Percentiles rank a stretch among this genome's conserved stretches.
Evolutionary conservation across 2,113 vertebrate species (phyloP).

Genomic region (Sorex fumeus): DNA sequence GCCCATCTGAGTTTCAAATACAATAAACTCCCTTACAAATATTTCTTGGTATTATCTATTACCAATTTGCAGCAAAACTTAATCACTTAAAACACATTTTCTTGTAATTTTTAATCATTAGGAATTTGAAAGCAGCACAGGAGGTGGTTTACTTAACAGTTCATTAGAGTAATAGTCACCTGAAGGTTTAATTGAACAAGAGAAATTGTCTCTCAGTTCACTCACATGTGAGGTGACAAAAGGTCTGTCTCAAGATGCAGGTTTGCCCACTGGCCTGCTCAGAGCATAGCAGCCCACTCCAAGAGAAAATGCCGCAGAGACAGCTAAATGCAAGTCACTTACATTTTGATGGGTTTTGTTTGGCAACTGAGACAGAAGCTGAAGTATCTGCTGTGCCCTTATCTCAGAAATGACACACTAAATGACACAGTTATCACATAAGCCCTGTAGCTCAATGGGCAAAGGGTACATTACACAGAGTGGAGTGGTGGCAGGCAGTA

Average conservation of each 20-base stretch:
- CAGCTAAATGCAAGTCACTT: too few relatives aligned
- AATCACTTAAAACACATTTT: neutral
- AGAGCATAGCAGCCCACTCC: neutral
- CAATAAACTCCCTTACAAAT: neutral
- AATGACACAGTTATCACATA: neutral
- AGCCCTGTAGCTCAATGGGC: too few relatives aligned
- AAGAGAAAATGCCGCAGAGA: neutral
- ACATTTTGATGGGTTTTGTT: too few relatives aligned
- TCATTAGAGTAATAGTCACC: neutral
- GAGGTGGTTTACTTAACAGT: neutral
- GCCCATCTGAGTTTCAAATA: neutral
- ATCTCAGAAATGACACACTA: neutral
- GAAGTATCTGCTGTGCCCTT: neutral
- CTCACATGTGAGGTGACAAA: too few relatives aligned
- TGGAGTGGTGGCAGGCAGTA: neutral
- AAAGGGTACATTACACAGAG: neutral
- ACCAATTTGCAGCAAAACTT: neutral
- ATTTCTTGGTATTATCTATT: neutral
- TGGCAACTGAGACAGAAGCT: neutral
- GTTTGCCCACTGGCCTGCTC: neutral
- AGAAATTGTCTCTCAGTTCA: slow-evolving; percentile 3
- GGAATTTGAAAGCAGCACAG: too few relatives aligned
- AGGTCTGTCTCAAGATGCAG: neutral
- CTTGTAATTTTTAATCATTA: neutral
- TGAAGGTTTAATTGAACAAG: slow-evolving; percentile 11